phyloP scores from a whole-genome alignment of 2,797 vertebrate species.

The Anableps anableps region DNA sequence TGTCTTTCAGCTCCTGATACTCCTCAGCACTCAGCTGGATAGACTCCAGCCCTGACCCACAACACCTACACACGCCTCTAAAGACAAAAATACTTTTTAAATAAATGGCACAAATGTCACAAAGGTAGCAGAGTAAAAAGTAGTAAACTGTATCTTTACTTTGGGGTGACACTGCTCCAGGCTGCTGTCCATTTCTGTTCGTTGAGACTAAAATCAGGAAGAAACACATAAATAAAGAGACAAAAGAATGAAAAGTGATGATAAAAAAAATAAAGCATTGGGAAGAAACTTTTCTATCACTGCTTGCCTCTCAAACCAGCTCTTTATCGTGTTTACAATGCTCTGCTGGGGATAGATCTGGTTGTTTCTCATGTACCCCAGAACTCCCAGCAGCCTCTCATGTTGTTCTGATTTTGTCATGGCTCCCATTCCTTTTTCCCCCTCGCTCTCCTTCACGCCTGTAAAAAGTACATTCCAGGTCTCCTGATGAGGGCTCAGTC shows the following conservation, averaged over 20 bases:
- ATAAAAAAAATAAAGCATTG: neutral
- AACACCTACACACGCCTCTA: constrained; percentile 68
- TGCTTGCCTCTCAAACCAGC: constrained; percentile 93
- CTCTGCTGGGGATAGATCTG: constrained; percentile 87
- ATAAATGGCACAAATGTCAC: neutral
- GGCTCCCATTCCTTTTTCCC: constrained; percentile 17
- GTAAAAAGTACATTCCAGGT: constrained; percentile 86
- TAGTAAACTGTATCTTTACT: constrained; percentile 75
- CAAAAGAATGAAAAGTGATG: neutral
- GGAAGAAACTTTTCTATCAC: neutral
- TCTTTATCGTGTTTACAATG: constrained; percentile 84
- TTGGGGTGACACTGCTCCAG: constrained; percentile 78
- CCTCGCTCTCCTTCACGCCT: constrained; percentile 44
- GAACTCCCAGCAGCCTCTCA: constrained; percentile 81
- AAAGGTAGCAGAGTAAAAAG: neutral
- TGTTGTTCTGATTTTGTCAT: constrained; percentile 61
- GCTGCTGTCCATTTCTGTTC: constrained; percentile 86
- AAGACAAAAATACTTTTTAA: neutral
- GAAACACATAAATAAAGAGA: neutral
- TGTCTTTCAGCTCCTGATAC: constrained; percentile 85
- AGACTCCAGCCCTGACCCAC: constrained; percentile 70
- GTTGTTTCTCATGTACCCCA: constrained; percentile 89
- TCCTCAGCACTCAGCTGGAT: constrained; percentile 82
- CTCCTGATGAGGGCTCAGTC: constrained; percentile 81
- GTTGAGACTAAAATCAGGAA: constrained; percentile 79